Percentiles rank a stretch among this genome's conserved stretches.
Conservation (phyloP, 1,140 invertebrate genomes). For the Drosophila grimshawi region DNA sequence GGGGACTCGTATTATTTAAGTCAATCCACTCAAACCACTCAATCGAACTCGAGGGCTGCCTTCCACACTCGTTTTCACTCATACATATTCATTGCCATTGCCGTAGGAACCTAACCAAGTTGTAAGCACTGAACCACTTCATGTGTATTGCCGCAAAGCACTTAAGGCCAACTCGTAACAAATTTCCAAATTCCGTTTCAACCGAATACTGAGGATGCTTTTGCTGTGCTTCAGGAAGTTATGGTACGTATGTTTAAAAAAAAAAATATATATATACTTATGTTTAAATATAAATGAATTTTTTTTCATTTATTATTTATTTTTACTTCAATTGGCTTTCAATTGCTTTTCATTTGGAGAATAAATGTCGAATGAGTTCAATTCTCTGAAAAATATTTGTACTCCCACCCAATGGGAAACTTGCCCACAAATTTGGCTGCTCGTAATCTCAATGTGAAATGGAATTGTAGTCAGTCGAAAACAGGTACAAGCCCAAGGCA, state of each 20-base stretch:
- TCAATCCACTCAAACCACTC: background rate
- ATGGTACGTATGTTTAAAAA: background rate
- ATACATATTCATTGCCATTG: background rate
- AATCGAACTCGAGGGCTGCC: conserved; percentile 5
- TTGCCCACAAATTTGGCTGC: background rate
- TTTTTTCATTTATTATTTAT: conserved; percentile 42
- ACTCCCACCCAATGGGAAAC: background rate
- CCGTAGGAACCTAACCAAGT: background rate
- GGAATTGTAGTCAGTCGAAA: no score
- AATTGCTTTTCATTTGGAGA: conserved; percentile 59
- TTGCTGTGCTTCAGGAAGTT: conserved; percentile 12
- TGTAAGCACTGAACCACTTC: background rate
- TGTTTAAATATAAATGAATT: conserved; percentile 40
- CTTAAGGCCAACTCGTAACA: background rate
- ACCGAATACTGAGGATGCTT: conserved; percentile 28
- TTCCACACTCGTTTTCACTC: background rate
- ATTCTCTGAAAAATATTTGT: background rate
- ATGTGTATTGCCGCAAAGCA: background rate
- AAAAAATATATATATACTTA: conserved; percentile 51
- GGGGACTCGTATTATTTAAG: conserved; percentile 27
- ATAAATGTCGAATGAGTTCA: background rate
- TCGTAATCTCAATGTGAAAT: no score
- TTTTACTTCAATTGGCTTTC: conserved; percentile 23
- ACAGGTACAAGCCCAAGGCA: no score
- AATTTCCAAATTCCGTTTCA: background rate